Evolutionary conservation across 2,113 vertebrate genomes (phyloP), one percentile per base, ranked within the genome.

Genomic region (Apodemus sylvaticus): DNA sequence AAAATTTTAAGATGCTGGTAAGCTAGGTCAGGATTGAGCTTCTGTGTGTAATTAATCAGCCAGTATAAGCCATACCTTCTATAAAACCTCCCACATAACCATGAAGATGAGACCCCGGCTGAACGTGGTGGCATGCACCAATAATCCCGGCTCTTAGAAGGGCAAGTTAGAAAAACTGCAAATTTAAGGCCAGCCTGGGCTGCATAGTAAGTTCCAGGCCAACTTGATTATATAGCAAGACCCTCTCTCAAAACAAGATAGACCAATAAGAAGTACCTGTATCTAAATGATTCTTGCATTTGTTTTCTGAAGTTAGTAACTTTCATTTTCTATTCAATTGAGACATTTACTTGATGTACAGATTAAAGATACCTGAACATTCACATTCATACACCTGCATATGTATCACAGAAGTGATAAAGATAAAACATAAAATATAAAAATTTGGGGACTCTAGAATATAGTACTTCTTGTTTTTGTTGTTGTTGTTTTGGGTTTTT

Each of bases 291-390:
- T 68, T 60, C 85, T 66, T 66, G 45, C 26, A 92, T 95, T 53
- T 87, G 16, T 13, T 94, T 94, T 76, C 71, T 92, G 92, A 88
- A 86, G 66, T 79, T 71, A 94, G n/a, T n/a, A 74, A 60, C 66
- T 96, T 93, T 55, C 73, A 64, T 89, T 91, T 93, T 86, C 70
- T 86, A 70, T 71, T 82, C 34, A 71, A 89, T 86, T 87, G 10
- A 91, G 22, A 88, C 3, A 73, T 60, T 89, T 86, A 94, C 58
- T 92, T 92, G 66, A 87, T 68, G 86, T 93, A 79, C 71, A 62
- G 48, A 89, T 45, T 36, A 74, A 71, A 91, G 87, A 66, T 85
- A 60, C 10, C 36, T 22, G 53, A 77, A 71, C 58, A 91, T 68
- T 82, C 2, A 87, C 70, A 70, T 62, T 70, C 66, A 86, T 51